A percentile compares a stretch with the other conserved stretches of the same genome.
These are phyloP conservation scores for Entomobrya multifasciata DNA, from an alignment of 2,888 invertebrate species.

Conservation along the genomic window DNA sequence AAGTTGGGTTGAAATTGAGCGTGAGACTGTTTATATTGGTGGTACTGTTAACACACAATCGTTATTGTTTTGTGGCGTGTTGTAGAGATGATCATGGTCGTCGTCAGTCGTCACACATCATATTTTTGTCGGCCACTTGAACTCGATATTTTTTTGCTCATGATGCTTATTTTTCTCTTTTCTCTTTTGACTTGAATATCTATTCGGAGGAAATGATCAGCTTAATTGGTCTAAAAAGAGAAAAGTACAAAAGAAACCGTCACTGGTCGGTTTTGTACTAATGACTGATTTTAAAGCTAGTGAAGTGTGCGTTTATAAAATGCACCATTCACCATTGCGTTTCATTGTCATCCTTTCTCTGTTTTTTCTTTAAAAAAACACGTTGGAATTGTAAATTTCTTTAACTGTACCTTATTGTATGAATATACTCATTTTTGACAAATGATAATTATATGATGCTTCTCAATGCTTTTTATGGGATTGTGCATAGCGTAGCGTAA, in stretches of 20 bases:
- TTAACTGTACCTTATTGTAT: no score
- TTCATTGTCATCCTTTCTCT: no score
- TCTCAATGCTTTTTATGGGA: neutral
- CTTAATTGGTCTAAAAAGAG: constrained; percentile 51
- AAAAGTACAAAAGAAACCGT: constrained; percentile 24
- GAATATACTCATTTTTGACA: neutral
- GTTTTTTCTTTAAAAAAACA: neutral
- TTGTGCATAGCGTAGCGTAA: no score
- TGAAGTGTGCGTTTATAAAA: no score
- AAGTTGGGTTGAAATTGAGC: neutral
- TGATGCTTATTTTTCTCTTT: neutral
- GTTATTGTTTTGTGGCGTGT: neutral
- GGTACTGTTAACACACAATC: neutral
- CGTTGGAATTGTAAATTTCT: neutral
- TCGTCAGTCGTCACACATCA: neutral
- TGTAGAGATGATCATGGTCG: neutral
- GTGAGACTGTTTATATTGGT: constrained; percentile 13
- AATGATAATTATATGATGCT: neutral
- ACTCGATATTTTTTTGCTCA: constrained; percentile 17
- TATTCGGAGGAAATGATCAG: constrained; percentile 49
- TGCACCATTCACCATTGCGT: no score
- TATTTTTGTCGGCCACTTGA: constrained; percentile 28
- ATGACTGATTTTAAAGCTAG: no score
- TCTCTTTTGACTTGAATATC: neutral
- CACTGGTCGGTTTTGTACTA: neutral